phyloP scores from a whole-genome alignment of 2,888 invertebrate species.

The Colletes collaris region DNA sequence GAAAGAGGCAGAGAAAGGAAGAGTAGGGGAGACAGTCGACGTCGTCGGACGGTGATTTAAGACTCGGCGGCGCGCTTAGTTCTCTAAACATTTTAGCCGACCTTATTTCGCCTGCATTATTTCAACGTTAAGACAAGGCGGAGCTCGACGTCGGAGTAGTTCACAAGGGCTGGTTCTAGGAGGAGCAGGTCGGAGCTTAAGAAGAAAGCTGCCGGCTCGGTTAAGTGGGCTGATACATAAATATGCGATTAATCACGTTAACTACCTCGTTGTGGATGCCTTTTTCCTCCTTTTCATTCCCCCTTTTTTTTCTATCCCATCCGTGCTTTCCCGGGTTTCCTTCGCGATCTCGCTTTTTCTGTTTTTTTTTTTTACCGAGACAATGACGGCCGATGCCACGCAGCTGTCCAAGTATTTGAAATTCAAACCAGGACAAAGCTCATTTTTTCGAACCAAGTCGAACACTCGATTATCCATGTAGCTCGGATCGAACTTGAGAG shows the following conservation, averaged over 20 bases:
- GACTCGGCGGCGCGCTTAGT: slow-evolving; percentile 72
- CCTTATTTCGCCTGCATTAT: slow-evolving; percentile 79
- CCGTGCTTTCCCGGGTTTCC: slow-evolving; percentile 16
- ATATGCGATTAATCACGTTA: slow-evolving; percentile 81
- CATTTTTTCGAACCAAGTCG: no score
- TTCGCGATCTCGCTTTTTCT: slow-evolving; percentile 7
- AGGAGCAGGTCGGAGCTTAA: slow-evolving; percentile 62
- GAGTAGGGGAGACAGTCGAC: slow-evolving; percentile 59
- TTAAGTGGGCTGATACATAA: slow-evolving; percentile 80
- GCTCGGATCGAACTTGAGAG: no score
- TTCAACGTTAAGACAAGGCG: slow-evolving; percentile 77
- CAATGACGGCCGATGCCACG: slow-evolving; percentile 42
- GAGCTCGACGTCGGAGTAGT: slow-evolving; percentile 51
- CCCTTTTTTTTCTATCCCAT: background rate
- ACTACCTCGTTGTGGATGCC: slow-evolving; percentile 73
- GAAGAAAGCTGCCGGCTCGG: slow-evolving; percentile 73
- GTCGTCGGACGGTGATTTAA: slow-evolving; percentile 76
- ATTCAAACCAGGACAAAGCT: no score
- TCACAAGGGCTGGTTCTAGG: slow-evolving; percentile 57
- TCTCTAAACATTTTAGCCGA: slow-evolving; percentile 80
- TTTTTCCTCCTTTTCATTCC: slow-evolving; percentile 38
- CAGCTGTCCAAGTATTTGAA: slow-evolving; percentile 65
- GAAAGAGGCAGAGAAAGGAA: slow-evolving; percentile 26
- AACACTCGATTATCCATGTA: no score
- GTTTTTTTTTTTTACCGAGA: slow-evolving; percentile 8